Evolutionary conservation across 2,888 invertebrate genomes (phyloP).

Genomic region (Willowsia nigromaculata): DNA sequence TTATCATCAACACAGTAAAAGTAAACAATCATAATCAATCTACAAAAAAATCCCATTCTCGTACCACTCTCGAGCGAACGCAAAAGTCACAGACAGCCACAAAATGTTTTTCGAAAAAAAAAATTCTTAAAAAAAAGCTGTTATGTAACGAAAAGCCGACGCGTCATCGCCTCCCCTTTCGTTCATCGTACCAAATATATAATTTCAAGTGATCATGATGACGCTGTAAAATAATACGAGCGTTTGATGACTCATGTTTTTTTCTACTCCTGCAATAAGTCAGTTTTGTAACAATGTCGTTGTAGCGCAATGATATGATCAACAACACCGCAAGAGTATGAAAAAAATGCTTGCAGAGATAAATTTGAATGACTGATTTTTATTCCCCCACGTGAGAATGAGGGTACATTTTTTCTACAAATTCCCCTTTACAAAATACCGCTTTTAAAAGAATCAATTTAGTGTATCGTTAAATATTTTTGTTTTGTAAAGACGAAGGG

Average conservation of each 20-base stretch:
- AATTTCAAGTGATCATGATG: not conserved
- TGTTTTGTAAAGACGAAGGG: not conserved
- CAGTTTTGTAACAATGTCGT: slow-evolving; percentile 46
- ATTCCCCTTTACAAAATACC: slow-evolving; percentile 33
- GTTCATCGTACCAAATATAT: not conserved
- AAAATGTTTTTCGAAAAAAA: not conserved
- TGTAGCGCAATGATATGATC: no score
- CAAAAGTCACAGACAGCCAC: not conserved
- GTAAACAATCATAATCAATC: not conserved
- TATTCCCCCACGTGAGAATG: slow-evolving; percentile 51
- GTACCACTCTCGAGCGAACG: not conserved
- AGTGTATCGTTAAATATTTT: not conserved
- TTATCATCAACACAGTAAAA: not conserved
- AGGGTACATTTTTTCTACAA: slow-evolving; percentile 36
- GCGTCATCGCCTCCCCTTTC: not conserved
- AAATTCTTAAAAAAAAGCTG: not conserved
- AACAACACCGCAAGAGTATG: slow-evolving; percentile 21
- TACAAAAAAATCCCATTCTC: not conserved
- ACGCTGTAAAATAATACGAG: not conserved
- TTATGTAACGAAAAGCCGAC: slow-evolving; percentile 21
- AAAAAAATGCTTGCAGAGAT: not conserved
- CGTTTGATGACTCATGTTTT: not conserved
- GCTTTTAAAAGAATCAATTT: not conserved
- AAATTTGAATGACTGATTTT: slow-evolving; percentile 62
- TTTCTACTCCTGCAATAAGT: slow-evolving; percentile 34